Conservation (phyloP, 1,140 invertebrate species). For the Saxidomus purpurata region DNA sequence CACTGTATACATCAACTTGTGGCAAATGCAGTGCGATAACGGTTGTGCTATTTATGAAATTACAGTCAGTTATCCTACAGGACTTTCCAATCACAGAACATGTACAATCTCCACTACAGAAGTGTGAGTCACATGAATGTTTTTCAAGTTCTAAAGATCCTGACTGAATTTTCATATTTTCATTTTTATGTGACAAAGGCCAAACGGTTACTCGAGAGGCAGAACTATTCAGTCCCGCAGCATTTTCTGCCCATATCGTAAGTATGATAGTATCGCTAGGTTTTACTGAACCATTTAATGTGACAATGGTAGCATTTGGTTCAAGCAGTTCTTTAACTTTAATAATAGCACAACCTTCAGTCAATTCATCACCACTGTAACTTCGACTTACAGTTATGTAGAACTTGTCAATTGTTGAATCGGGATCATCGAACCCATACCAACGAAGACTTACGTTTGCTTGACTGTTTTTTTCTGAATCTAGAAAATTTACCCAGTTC, state of each 20-base stretch:
- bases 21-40: not conserved
- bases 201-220: slow-evolving; percentile 30
- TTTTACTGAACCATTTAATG: not conserved
- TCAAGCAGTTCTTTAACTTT: not conserved
- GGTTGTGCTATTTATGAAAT: no score
- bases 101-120: slow-evolving; percentile 50
- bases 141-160: slow-evolving; percentile 47
- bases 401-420: slow-evolving; percentile 69
- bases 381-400: slow-evolving; percentile 64
- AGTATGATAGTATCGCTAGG: slow-evolving; percentile 42
- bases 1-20: not conserved
- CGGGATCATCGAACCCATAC: slow-evolving; percentile 72
- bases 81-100: slow-evolving; percentile 31
- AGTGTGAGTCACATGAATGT: slow-evolving; percentile 50
- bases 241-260: slow-evolving; percentile 47
- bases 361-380: slow-evolving; percentile 70
- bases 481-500: slow-evolving; percentile 52
- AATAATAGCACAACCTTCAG: slow-evolving; percentile 31
- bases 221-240: slow-evolving; percentile 47
- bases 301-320: not conserved
- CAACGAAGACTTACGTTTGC: slow-evolving; percentile 57
- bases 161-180: not conserved
- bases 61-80: no score
- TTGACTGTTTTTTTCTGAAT: not conserved
- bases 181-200: not conserved